Conservation (phyloP, 2,113 vertebrate genomes). For the Microcebus ravelobensis region DNA sequence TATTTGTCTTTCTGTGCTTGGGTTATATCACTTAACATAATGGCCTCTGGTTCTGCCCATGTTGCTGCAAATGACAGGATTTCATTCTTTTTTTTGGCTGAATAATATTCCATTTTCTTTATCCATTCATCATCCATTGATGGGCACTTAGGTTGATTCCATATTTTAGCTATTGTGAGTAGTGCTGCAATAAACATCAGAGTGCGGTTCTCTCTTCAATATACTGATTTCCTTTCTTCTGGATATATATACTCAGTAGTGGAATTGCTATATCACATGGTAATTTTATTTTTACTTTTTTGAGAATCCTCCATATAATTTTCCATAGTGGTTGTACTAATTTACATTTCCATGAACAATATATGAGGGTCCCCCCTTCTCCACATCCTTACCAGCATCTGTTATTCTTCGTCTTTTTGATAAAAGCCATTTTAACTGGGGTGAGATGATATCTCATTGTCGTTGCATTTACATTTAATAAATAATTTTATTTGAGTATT, state of each 20-base stretch:
- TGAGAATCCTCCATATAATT: neutral
- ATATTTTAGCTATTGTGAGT: neutral
- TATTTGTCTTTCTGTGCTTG: neutral
- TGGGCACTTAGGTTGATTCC: neutral
- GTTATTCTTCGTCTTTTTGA: neutral
- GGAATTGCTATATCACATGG: neutral
- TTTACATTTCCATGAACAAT: neutral
- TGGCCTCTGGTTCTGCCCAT: neutral
- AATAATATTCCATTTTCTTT: neutral
- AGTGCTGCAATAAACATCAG: neutral
- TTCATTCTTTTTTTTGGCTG: neutral
- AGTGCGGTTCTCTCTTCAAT: neutral
- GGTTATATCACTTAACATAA: neutral
- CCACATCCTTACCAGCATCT: neutral
- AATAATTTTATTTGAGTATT: slow-evolving; percentile 39
- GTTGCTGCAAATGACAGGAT: neutral
- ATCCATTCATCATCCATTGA: neutral
- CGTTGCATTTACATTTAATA: slow-evolving; percentile 38
- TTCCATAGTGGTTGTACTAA: neutral
- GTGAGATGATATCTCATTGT: neutral
- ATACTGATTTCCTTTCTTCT: neutral
- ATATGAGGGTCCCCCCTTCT: neutral
- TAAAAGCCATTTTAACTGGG: neutral
- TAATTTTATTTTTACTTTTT: neutral
- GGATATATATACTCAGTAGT: neutral